phyloP scores from a whole-genome alignment of 2,888 invertebrate genomes.

The Cataglyphis cursor region DNA sequence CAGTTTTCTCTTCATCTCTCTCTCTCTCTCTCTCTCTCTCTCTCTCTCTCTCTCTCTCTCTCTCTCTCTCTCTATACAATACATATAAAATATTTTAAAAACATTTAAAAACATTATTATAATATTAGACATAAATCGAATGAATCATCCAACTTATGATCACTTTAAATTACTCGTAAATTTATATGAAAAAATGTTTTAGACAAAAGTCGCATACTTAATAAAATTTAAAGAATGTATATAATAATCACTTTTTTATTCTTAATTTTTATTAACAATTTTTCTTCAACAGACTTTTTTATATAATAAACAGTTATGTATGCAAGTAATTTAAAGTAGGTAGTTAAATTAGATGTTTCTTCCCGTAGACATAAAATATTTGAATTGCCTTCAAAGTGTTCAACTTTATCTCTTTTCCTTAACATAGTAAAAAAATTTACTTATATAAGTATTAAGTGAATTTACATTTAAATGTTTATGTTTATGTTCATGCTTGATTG shows the following conservation, averaged over 20 bases:
- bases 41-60: background rate
- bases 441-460: background rate
- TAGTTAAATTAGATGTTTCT: background rate
- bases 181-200: background rate
- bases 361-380: background rate
- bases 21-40: background rate
- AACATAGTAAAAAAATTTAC: background rate
- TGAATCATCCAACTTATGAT: background rate
- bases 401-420: background rate
- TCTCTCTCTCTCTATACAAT: background rate
- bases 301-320: background rate
- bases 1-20: background rate
- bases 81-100: background rate
- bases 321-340: background rate
- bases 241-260: background rate
- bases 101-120: background rate
- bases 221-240: background rate
- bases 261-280: background rate
- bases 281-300: background rate
- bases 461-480: background rate
- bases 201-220: background rate
- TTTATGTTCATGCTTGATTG: background rate
- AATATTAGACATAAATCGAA: background rate
- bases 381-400: background rate
- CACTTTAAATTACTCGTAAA: background rate